Base-by-base conservation (phyloP, 2,113 vertebrate species). In the Bothrops jararaca region DNA sequence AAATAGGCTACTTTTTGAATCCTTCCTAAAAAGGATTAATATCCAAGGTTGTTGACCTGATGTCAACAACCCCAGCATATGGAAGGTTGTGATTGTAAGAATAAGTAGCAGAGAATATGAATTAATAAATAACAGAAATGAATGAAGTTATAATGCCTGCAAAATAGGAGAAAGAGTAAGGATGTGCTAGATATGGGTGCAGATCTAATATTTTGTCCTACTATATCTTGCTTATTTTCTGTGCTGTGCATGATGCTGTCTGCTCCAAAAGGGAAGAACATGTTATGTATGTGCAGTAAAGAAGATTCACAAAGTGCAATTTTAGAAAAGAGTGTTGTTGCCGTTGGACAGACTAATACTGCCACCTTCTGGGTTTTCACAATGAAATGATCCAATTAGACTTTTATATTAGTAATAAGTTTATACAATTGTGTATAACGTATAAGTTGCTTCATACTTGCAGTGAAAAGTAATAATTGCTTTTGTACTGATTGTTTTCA, bases 341-440 rank as follows among this genome's bases (percentile, higher is more conserved):
- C 24, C 5, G 26, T 64, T 89, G 54, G 92, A 60, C 20, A 90
- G 45, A 9, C 54, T 42, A 86, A 86, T 85, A 60, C 74, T 92
- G 92, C 92, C 88, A 92, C 29, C 92, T 90, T 90, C 92, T 92
- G 92, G 88, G 7, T n/a, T 39, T 86, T 90, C 88, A 52, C 12
- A 39, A 39, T 60, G 42, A 60, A 13, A 58, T 86, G 54, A 1
- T 90, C 7, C 88, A 58, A 4, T 85, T 85, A 85, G 29, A 58
- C 42, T 42, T 58, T 53, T 80, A 8, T 80, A 26, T 48, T 86
- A 86, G 42, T 86, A 22, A 86, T 86, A 50, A 86, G 34, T 80
- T 80, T 42, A 80, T 18, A 42, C 3, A 8, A 80, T 42, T 80
- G 18, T 20, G 1, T 39, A 80, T 80, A 80, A 80, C 22, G 7